A percentile compares a stretch with the other conserved stretches of the same genome.
Conservation (phyloP, 1,140 invertebrate species). For the Papilio dardanus region DNA sequence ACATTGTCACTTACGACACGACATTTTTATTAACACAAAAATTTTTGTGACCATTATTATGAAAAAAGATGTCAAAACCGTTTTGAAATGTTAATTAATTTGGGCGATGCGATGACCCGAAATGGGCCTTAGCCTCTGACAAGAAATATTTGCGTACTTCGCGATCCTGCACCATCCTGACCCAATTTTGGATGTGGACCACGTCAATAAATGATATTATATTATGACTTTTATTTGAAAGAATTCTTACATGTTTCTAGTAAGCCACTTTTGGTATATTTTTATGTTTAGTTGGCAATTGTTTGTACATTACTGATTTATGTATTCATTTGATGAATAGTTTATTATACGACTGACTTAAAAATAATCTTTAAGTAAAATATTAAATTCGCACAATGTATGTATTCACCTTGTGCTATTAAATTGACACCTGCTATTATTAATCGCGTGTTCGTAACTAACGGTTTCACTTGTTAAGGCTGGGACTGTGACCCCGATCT, state of each 20-base stretch:
- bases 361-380: neutral
- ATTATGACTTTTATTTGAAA: no score
- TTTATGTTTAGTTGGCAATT: neutral
- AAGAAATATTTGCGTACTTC: no score
- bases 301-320: neutral
- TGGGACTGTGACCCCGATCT: neutral
- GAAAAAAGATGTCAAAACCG: neutral
- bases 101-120: no score
- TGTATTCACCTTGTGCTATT: neutral
- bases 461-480: neutral
- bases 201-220: no score
- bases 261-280: no score
- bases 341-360: neutral
- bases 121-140: no score
- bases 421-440: neutral
- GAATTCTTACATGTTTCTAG: no score
- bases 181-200: no score
- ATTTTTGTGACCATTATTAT: neutral
- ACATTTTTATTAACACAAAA: neutral
- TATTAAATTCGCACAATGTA: neutral
- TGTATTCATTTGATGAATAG: neutral
- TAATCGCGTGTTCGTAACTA: slow-evolving; percentile 14
- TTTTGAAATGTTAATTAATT: neutral
- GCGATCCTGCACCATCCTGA: no score
- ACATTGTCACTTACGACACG: slow-evolving; percentile 29